Evolutionary conservation across 2,113 vertebrate genomes (phyloP).

Genomic region (Crotalus viridis): DNA sequence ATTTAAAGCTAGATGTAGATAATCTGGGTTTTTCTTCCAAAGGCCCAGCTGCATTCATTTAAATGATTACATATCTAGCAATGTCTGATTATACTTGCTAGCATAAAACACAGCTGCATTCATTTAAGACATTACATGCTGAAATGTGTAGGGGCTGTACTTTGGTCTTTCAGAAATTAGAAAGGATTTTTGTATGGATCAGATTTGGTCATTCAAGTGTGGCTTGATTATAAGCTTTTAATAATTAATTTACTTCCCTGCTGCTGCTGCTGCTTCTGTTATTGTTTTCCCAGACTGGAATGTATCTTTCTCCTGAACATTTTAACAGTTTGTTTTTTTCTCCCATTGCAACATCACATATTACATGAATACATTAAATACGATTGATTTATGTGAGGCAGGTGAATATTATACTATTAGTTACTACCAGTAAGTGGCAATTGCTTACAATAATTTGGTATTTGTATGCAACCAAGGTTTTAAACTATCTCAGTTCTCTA

Average conservation of each 20-base stretch:
- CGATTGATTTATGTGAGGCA: background rate
- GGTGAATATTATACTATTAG: background rate
- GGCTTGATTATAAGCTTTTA: background rate
- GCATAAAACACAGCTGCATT: background rate
- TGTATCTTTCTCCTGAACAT: background rate
- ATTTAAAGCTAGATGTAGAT: slow-evolving; percentile 23
- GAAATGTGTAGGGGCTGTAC: background rate
- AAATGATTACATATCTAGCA: slow-evolving; percentile 5
- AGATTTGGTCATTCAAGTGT: background rate
- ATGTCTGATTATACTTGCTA: background rate
- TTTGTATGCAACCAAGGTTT: background rate
- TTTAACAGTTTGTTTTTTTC: background rate
- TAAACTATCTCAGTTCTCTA: background rate
- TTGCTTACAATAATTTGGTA: background rate
- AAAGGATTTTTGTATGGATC: slow-evolving; percentile 11
- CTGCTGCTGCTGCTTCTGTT: background rate
- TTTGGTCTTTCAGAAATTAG: background rate
- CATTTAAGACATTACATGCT: slow-evolving; percentile 5
- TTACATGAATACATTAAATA: background rate
- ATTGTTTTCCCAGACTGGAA: background rate
- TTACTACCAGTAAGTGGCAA: background rate
- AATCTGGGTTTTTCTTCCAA: background rate
- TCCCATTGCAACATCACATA: background rate
- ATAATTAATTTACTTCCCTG: background rate
- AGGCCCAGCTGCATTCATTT: background rate